Percentiles rank a stretch among this genome's conserved stretches.
phyloP scores from a whole-genome alignment of 2,888 invertebrate species.

The Suillia variegata region DNA sequence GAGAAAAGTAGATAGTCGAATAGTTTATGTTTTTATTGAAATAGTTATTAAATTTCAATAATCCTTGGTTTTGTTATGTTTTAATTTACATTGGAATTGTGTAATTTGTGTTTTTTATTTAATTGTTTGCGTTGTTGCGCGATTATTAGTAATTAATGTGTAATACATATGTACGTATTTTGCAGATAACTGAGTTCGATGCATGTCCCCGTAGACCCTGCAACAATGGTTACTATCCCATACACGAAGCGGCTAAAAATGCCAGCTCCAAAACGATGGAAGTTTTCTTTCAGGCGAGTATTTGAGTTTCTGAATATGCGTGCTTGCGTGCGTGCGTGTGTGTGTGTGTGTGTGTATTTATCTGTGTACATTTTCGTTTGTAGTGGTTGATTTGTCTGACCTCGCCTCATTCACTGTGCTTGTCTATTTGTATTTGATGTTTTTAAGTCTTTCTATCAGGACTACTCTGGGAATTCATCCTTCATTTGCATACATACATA shows the following conservation, averaged over 20 bases:
- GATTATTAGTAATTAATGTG: constrained; percentile 3
- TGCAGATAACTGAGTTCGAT: constrained; percentile 78
- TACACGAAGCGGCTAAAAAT: constrained; percentile 89
- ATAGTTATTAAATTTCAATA: no score
- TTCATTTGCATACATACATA: no score
- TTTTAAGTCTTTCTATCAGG: no score
- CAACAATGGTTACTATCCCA: constrained; percentile 89
- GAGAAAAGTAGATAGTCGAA: no score
- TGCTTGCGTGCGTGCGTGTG: no score
- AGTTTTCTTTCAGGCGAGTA: constrained; percentile 69
- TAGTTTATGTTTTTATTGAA: no score
- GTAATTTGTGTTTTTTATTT: no score
- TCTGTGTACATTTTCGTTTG: neutral
- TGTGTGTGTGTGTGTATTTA: neutral
- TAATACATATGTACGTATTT: constrained; percentile 41
- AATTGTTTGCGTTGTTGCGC: constrained; percentile 20
- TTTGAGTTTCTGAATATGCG: neutral
- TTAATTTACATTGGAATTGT: no score
- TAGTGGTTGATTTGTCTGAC: neutral
- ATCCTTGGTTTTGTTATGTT: no score
- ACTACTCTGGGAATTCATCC: no score
- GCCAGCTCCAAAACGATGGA: constrained; percentile 86
- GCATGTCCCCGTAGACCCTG: constrained; percentile 79
- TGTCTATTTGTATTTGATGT: no score
- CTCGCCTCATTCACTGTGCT: neutral